These are phyloP conservation scores for Dufourea novaeangliae DNA, from an alignment of 1,140 invertebrate genomes.

Conservation along the genomic window DNA sequence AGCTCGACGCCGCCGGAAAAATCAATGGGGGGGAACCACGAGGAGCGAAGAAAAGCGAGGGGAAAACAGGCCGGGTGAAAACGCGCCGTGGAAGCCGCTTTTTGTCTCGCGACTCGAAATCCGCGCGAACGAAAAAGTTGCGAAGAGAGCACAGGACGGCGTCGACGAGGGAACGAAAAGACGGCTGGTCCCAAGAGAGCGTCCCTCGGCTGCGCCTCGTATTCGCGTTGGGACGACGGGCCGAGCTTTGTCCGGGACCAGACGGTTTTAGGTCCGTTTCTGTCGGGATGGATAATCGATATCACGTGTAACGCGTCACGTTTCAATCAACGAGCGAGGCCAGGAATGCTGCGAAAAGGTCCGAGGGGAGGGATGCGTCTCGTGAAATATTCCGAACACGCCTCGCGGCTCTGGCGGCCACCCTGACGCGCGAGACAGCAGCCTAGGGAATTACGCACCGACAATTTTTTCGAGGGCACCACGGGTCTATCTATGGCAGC, in stretches of 20 bases:
- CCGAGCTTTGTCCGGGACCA: neutral
- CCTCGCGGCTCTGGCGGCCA: neutral
- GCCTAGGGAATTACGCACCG: neutral
- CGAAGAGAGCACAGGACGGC: neutral
- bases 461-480: neutral
- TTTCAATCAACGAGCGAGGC: conserved; percentile 35
- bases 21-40: conserved; percentile 30
- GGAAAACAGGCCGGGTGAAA: conserved; percentile 3
- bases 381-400: conserved; percentile 35
- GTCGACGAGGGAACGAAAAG: conserved; percentile 33
- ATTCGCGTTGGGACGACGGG: neutral
- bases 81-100: conserved; percentile 13
- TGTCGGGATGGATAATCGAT: conserved; percentile 42
- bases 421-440: neutral
- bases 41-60: neutral
- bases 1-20: neutral
- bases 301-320: conserved; percentile 47
- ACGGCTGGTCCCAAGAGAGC: conserved; percentile 18
- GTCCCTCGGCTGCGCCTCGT: neutral
- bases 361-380: conserved; percentile 3
- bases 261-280: neutral
- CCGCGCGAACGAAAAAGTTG: neutral
- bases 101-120: conserved; percentile 24
- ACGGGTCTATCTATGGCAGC: too few species aligned
- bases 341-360: conserved; percentile 12